These are phyloP conservation scores for Oplegnathus fasciatus DNA, from an alignment of 2,113 vertebrate species.

Conservation along the genomic window DNA sequence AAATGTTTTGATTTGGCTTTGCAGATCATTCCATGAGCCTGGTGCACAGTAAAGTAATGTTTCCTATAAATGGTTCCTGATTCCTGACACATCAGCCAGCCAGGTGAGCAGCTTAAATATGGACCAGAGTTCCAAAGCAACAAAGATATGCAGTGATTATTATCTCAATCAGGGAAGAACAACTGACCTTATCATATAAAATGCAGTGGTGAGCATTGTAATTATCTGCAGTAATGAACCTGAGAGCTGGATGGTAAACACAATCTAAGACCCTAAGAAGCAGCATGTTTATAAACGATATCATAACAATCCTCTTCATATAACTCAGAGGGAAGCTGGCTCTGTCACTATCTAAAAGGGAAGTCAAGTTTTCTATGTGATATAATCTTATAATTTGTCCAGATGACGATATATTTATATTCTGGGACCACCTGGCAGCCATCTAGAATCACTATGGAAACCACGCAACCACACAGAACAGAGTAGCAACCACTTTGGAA, in stretches of 20 bases:
- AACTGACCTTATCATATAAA: constrained; percentile 34
- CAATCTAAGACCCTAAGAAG: not conserved
- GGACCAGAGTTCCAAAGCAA: constrained; percentile 8
- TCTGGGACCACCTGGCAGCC: not conserved
- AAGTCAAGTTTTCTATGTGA: not conserved
- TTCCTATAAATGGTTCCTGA: not conserved
- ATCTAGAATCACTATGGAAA: too few species aligned
- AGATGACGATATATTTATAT: not conserved
- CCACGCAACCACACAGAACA: not conserved
- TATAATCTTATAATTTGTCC: not conserved
- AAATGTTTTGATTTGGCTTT: not conserved
- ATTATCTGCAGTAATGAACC: constrained; percentile 51
- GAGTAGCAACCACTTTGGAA: not conserved
- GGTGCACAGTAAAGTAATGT: not conserved
- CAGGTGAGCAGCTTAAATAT: constrained; percentile 8
- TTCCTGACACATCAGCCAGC: not conserved
- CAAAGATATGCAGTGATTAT: constrained; percentile 19
- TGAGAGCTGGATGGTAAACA: constrained; percentile 16
- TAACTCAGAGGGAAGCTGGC: not conserved
- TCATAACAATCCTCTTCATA: not conserved
- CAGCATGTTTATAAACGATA: not conserved
- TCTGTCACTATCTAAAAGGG: not conserved
- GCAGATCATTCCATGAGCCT: not conserved
- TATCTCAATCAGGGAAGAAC: constrained; percentile 41
- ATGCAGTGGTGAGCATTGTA: constrained; percentile 31